Evolutionary conservation across 2,113 vertebrate species (phyloP).

Genomic region (Aythya baeri): DNA sequence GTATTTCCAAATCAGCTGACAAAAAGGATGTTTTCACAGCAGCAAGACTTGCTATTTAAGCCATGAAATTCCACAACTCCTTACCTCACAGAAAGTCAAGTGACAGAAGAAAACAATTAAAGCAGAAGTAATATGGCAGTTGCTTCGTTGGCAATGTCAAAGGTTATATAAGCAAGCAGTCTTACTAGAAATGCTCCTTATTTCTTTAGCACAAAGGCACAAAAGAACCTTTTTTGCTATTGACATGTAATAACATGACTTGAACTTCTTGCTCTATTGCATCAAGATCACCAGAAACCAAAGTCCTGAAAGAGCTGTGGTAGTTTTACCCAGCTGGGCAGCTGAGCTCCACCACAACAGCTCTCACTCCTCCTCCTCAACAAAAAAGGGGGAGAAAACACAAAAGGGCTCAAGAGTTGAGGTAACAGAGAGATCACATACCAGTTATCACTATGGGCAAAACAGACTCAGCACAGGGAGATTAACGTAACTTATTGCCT

Average conservation of each 20-base stretch:
- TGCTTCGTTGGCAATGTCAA: background rate
- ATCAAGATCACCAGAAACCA: background rate
- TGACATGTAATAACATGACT: background rate
- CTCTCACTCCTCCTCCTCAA: no score
- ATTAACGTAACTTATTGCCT: no score
- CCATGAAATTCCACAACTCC: background rate
- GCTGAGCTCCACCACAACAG: no score
- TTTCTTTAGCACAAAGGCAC: background rate
- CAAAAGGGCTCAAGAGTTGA: no score
- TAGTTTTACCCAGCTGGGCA: no score
- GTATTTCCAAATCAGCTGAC: background rate
- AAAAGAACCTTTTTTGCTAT: background rate
- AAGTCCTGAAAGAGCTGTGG: background rate
- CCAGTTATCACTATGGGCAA: no score
- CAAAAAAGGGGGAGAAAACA: no score
- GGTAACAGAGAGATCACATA: no score
- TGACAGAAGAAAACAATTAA: background rate
- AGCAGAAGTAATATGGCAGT: background rate
- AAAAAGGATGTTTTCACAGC: background rate
- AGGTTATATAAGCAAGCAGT: background rate
- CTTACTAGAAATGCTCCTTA: background rate
- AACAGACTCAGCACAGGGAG: no score
- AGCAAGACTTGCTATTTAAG: background rate
- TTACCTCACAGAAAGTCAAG: background rate
- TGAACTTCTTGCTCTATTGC: background rate